Percentiles rank a stretch among this genome's conserved stretches.
phyloP scores from a whole-genome alignment of 2,888 invertebrate genomes.

The Epinotia nisella region DNA sequence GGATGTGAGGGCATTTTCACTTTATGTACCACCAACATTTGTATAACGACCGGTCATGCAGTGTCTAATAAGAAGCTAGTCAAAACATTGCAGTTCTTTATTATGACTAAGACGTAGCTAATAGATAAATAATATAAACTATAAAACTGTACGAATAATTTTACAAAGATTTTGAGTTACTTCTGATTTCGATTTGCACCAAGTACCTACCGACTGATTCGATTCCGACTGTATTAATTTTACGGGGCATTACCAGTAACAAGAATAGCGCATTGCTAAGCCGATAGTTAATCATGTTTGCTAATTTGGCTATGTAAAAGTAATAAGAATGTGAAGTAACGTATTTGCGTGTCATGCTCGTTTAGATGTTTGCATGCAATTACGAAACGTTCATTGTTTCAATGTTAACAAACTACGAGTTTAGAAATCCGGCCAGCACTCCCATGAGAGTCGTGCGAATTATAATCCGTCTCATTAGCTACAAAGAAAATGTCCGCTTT shows the following conservation, averaged over 20 bases:
- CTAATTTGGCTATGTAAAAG: constrained; percentile 39
- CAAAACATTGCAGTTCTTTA: neutral
- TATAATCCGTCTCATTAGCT: constrained; percentile 73
- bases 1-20: too few species aligned
- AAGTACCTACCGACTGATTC: neutral
- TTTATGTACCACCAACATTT: too few species aligned
- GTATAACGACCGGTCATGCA: too few species aligned
- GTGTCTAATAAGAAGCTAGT: neutral
- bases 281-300: constrained; percentile 35
- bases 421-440: constrained; percentile 60
- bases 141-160: too few species aligned
- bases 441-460: constrained; percentile 70
- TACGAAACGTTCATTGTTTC: constrained; percentile 65
- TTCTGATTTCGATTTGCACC: too few species aligned
- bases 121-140: too few species aligned
- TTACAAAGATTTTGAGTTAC: too few species aligned
- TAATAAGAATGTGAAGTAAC: constrained; percentile 36
- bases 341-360: constrained; percentile 42
- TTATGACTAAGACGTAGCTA: neutral
- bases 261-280: constrained; percentile 3
- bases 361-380: constrained; percentile 53
- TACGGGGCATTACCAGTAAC: neutral
- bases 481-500: constrained; percentile 74
- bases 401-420: constrained; percentile 56
- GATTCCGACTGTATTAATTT: neutral